Percentiles rank a stretch among this genome's conserved stretches.
These are phyloP conservation scores for Luscinia megarhynchos DNA, from an alignment of 2,797 vertebrate genomes.

Conservation along the genomic window DNA sequence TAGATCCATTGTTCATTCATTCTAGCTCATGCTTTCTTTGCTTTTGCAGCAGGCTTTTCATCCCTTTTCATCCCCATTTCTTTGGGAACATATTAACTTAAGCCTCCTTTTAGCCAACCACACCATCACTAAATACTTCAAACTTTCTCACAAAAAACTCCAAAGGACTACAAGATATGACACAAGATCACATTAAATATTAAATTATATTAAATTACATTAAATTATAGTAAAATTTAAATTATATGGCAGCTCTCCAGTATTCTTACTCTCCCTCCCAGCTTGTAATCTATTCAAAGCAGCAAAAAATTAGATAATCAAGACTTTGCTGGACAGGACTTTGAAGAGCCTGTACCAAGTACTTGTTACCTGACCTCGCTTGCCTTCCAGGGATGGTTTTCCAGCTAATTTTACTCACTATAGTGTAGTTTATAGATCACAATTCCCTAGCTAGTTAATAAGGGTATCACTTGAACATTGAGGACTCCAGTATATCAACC, in stretches of 20 bases:
- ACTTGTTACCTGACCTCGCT: neutral
- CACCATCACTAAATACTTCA: neutral
- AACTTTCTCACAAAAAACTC: neutral
- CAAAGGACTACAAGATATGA: neutral
- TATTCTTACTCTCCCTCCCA: neutral
- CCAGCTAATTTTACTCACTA: neutral
- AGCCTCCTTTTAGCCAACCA: neutral
- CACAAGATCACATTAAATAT: neutral
- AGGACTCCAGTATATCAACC: neutral
- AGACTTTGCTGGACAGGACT: neutral
- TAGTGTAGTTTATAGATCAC: neutral
- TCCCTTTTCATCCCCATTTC: neutral
- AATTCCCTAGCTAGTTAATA: neutral
- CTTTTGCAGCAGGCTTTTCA: neutral
- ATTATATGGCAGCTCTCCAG: neutral
- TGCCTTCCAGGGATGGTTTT: neutral
- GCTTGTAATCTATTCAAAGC: neutral
- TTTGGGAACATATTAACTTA: neutral
- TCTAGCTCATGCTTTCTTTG: neutral
- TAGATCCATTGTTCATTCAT: neutral
- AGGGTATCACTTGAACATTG: neutral
- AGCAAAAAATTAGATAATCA: neutral
- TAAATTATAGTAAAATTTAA: neutral
- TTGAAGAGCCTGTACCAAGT: neutral
- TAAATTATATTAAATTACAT: neutral